Evolutionary conservation across 2,888 invertebrate genomes (phyloP), one percentile per base, ranked within the genome.

Genomic region (Brachyopa scutellaris): DNA sequence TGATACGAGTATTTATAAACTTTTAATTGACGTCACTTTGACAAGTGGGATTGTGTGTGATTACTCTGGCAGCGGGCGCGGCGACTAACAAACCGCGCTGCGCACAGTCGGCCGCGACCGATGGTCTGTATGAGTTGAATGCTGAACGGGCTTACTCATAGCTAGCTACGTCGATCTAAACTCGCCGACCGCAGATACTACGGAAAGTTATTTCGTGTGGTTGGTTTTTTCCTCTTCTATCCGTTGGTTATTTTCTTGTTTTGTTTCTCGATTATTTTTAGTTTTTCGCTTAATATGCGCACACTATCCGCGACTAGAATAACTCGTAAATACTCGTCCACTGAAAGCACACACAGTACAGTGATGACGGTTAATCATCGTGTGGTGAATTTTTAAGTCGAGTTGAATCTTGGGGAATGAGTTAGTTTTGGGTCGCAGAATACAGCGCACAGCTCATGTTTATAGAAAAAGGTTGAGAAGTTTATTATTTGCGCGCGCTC

Each of bases 1-100:
- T n/a, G 69, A 64, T 76, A 26, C 6, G n/a, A n/a, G 26, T 26
- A 76, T 82, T 76, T 82, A 59, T 76, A 72, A 82, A 82, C 70
- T 82, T 76, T 74, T 70, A 76, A 82, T 77, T 82, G 82, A 82
- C 82, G 76, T 82, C 82, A 82, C 64, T 64, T 74, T 80, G 80
- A 80, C 67, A 80, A 70, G 69, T 64, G 69, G 36, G 49, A 69
- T 42, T 23, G 31, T 47, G 40, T 21, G 19, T 2, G 61, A 11
- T 45, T 33, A 42, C 51, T 33, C 40, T 47, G 57, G 45, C 29
- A 15, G 47, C 55, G 74, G 45, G 23, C 15, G 42, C 53, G 73
- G 59, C 38, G 31, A 47, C 31, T 53, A 26, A 51, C 36, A 17
- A 42, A n/a, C 57, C 57, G 78, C 33, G 36, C 51, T 66, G 31